A percentile compares a stretch with the other conserved stretches of the same genome.
These are phyloP conservation scores for Apis cerana DNA, from an alignment of 1,140 invertebrate species.

Conservation along the genomic window DNA sequence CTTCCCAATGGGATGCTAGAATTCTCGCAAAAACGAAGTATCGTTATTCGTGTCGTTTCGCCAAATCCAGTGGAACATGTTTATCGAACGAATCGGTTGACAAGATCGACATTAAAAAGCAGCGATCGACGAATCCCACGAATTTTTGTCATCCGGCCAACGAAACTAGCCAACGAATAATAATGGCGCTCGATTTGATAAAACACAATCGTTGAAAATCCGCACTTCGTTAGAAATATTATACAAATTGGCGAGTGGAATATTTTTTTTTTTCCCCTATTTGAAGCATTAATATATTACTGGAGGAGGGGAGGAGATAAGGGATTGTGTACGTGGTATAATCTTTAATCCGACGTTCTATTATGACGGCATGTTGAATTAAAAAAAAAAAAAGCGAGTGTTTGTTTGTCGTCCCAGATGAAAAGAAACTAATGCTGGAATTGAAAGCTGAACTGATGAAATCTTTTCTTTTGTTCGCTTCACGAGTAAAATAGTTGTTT, in stretches of 20 bases:
- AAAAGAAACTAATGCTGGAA: background rate
- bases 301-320: background rate
- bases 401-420: background rate
- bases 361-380: background rate
- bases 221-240: background rate
- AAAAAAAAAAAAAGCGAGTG: background rate
- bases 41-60: background rate
- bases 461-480: too few relatives aligned
- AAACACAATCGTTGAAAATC: constrained; percentile 7
- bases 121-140: background rate
- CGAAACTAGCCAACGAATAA: constrained; percentile 18
- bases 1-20: too few relatives aligned
- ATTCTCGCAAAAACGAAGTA: background rate
- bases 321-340: background rate
- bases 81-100: background rate
- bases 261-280: background rate
- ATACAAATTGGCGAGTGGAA: constrained; percentile 2
- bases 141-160: background rate
- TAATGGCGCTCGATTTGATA: constrained; percentile 8
- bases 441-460: too few relatives aligned
- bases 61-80: background rate
- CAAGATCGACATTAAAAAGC: constrained; percentile 17
- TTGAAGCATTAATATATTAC: background rate
- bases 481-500: too few relatives aligned
- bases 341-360: background rate